phyloP scores from a whole-genome alignment of 1,140 invertebrate genomes.

The Formica exsecta region DNA sequence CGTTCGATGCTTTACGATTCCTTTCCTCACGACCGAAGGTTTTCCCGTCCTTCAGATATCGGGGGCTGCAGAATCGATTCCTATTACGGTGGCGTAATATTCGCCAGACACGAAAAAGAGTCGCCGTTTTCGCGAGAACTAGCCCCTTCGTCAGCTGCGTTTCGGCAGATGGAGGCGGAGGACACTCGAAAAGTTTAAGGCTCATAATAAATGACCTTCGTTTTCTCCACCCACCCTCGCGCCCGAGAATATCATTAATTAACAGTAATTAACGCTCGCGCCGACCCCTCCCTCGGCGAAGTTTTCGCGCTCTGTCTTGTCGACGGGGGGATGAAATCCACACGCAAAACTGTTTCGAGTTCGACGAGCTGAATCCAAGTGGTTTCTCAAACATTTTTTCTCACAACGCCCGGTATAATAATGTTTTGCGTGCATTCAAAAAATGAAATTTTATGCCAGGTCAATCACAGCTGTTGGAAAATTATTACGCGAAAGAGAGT shows the following conservation, averaged over 20 bases:
- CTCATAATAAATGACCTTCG: constrained; percentile 56
- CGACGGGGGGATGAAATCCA: constrained; percentile 40
- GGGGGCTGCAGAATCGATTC: constrained; percentile 75
- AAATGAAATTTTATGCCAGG: neutral
- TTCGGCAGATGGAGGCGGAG: constrained; percentile 27
- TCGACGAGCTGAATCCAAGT: neutral
- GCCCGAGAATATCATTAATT: constrained; percentile 64
- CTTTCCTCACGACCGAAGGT: constrained; percentile 29
- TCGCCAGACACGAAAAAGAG: constrained; percentile 79
- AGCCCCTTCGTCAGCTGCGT: constrained; percentile 21
- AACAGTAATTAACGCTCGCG: constrained; percentile 57
- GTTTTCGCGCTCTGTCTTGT: constrained; percentile 47
- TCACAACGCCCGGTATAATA: neutral
- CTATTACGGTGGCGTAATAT: constrained; percentile 77
- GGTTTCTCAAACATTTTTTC: constrained; percentile 1
- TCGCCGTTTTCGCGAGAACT: constrained; percentile 59
- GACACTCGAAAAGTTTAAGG: constrained; percentile 74
- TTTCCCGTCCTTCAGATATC: constrained; percentile 45
- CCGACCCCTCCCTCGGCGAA: constrained; percentile 4
- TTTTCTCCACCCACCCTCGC: constrained; percentile 3
- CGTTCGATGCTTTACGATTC: constrained; percentile 26
- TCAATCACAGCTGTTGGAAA: neutral
- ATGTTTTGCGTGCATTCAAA: too few relatives aligned
- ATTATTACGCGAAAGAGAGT: constrained; percentile 11
- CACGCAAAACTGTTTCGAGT: constrained; percentile 25